phyloP scores from a whole-genome alignment of 1,140 invertebrate genomes.

The Alviniconcha marisindica region DNA sequence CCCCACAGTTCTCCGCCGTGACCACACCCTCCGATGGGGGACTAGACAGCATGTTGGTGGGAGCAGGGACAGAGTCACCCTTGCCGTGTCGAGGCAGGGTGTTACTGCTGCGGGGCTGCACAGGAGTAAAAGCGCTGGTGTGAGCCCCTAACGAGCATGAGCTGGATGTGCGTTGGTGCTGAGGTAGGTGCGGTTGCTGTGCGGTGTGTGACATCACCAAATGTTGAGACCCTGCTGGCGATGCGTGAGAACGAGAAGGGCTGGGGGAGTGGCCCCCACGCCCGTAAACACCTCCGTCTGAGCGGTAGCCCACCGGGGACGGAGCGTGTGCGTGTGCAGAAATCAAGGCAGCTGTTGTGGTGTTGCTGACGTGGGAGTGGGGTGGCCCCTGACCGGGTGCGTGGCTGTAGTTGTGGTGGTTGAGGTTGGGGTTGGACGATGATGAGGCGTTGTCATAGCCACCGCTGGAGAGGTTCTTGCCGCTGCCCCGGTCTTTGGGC shows the following conservation, averaged over 20 bases:
- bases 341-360: constrained; percentile 39
- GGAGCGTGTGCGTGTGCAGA: constrained; percentile 13
- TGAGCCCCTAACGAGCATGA: constrained; percentile 63
- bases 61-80: background rate
- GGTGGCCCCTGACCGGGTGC: background rate
- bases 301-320: constrained; percentile 26
- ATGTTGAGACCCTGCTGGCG: constrained; percentile 43
- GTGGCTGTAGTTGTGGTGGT: constrained; percentile 19
- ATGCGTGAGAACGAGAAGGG: constrained; percentile 35
- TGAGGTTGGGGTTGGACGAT: constrained; percentile 29
- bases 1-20: constrained; percentile 28
- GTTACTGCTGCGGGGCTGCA: constrained; percentile 66
- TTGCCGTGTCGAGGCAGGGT: constrained; percentile 59
- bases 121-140: constrained; percentile 68
- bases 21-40: constrained; percentile 8
- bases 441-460: background rate
- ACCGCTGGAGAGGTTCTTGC: constrained; percentile 27
- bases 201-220: constrained; percentile 49
- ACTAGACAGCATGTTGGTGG: constrained; percentile 37
- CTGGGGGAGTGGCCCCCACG: constrained; percentile 41
- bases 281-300: constrained; percentile 21
- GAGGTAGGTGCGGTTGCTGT: constrained; percentile 55
- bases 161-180: constrained; percentile 63
- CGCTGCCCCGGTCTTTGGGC: constrained; percentile 40
- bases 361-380: background rate